Percentiles rank a stretch among this genome's conserved stretches.
Conservation (phyloP, 2,888 invertebrate genomes). For the Athrips mouffetella region DNA sequence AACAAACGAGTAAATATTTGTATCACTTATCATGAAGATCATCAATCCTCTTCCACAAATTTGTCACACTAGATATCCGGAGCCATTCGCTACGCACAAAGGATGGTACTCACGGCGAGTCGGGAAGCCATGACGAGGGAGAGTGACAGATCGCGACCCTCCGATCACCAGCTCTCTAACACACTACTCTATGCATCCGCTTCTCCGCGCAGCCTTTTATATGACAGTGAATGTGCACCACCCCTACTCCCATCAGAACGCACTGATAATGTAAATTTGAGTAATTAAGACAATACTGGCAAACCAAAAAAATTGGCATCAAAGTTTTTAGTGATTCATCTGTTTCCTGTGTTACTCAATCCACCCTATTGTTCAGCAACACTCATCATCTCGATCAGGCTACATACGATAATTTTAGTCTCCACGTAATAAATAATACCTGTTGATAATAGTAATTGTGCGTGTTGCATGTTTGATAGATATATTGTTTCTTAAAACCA, state of each 20-base stretch:
- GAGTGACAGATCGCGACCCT: constrained; percentile 38
- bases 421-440: too few relatives aligned
- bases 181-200: constrained; percentile 44
- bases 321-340: not conserved
- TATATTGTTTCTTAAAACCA: too few relatives aligned
- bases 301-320: not conserved
- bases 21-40: too few relatives aligned
- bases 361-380: not conserved
- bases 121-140: constrained; percentile 59
- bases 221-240: constrained; percentile 64
- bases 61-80: not conserved
- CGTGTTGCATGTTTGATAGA: too few relatives aligned
- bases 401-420: not conserved
- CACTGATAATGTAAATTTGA: constrained; percentile 38
- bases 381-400: not conserved
- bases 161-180: constrained; percentile 38
- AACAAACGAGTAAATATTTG: too few relatives aligned
- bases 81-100: constrained; percentile 27
- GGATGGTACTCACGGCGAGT: constrained; percentile 58
- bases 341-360: not conserved
- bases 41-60: not conserved
- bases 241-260: constrained; percentile 53
- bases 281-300: constrained; percentile 27
- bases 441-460: too few relatives aligned
- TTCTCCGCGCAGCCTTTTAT: constrained; percentile 55